Conservation (phyloP, 2,797 vertebrate species). For the Cynopterus sphinx region DNA sequence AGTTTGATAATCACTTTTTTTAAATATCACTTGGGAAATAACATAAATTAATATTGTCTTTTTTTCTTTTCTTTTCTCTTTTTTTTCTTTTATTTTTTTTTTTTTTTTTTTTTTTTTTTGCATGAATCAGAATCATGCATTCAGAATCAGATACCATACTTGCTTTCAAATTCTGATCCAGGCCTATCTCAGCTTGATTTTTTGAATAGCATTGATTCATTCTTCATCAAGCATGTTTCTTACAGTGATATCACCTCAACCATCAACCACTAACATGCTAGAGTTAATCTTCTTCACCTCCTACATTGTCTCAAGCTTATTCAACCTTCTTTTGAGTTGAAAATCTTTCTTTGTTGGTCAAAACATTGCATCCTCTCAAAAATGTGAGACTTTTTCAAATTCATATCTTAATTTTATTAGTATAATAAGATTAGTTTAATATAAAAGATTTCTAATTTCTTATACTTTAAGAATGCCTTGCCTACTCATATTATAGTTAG, state of each 20-base stretch:
- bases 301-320: neutral
- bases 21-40: neutral
- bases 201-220: neutral
- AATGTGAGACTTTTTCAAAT: neutral
- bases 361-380: neutral
- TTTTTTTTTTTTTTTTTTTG: neutral
- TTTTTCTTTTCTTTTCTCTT: no score
- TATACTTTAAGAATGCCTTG: slow-evolving; percentile 2
- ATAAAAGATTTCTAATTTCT: slow-evolving; percentile 8
- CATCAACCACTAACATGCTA: neutral
- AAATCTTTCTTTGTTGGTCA: neutral
- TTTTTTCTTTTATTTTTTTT: no score
- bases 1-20: neutral
- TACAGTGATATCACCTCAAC: neutral
- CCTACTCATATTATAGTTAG: neutral
- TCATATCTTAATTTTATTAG: neutral
- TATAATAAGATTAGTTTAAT: neutral
- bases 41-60: neutral
- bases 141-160: neutral
- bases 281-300: neutral
- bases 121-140: neutral
- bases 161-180: neutral
- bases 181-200: neutral
- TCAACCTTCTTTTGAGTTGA: neutral
- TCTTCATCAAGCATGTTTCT: neutral